Base-by-base conservation (phyloP, 1,140 invertebrate species). In the Drosophila fuyamai region DNA sequence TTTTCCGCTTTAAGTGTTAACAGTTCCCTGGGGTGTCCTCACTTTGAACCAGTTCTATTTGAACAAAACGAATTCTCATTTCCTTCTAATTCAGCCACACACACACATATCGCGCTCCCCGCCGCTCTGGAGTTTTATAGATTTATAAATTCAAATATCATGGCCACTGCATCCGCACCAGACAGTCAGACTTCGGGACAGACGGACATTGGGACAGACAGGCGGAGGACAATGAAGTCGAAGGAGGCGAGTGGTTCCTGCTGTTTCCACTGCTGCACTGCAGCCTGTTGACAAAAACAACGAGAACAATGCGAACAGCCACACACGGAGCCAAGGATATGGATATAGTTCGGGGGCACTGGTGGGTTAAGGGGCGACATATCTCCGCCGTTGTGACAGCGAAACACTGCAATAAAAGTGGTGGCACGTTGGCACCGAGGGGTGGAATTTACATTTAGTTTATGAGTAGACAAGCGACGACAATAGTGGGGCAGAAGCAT, bases 381-480 rank as follows among this genome's bases (percentile, higher is more conserved):
- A 38, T 46, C 51, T 74, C 48, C 58, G 47, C 27, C 62, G 63
- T 55, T 58, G 46, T 74, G 65, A 81, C 70, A 84, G 74, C 81
- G 74, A 81, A 85, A 81, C 75, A 78, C 78, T 83, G 84, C 83
- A 86, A 88, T 88, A 86, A 88, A 88, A 88, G 83, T 88, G 70
- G 67, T 71, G 82, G 60, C 75, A 77, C 67, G 63, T 53, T 60
- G 53, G 75, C 67, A 50, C 78, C 47, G 66, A 58, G 79, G 62
- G 83, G 76, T 70, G 65, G 84, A 88, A 88, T 88, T 83, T 73
- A 89, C 83, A 88, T 88, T 88, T 88, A 83, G 83, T 88, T 89
- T 88, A 88, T 88, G 84, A 88, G 83, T 88, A 88, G 83, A 88
- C 84, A 88, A 88, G 76, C 83, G 83, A 83, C 79, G 82, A 86